Evolutionary conservation across 2,888 invertebrate genomes (phyloP).

Genomic region (Xylophagus ater): DNA sequence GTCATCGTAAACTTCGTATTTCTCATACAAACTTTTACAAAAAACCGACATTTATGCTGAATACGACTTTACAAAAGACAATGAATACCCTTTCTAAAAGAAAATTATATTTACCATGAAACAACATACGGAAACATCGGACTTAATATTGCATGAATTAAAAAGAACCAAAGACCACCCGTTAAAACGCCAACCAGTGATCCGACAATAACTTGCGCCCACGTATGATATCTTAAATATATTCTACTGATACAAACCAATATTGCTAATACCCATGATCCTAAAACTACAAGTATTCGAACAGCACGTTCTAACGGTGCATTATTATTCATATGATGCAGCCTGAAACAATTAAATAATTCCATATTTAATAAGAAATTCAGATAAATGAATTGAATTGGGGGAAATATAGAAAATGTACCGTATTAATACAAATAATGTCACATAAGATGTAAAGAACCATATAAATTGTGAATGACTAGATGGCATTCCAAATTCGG

Average conservation of each 20-base stretch:
- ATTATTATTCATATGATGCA: slow-evolving; percentile 73
- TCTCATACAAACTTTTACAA: too few relatives aligned
- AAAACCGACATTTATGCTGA: too few relatives aligned
- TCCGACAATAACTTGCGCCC: slow-evolving; percentile 71
- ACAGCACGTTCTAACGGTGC: slow-evolving; percentile 65
- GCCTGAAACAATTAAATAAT: slow-evolving; percentile 47
- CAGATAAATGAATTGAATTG: slow-evolving; percentile 6
- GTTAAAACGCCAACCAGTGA: slow-evolving; percentile 59
- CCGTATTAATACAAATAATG: slow-evolving; percentile 79
- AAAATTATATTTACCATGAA: slow-evolving; percentile 57
- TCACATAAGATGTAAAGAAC: slow-evolving; percentile 78
- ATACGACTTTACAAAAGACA: too few relatives aligned
- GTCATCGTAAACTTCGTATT: too few relatives aligned
- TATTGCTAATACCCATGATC: slow-evolving; percentile 47
- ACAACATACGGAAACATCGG: slow-evolving; percentile 77
- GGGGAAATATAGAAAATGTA: slow-evolving; percentile 35
- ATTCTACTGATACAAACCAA: slow-evolving; percentile 61
- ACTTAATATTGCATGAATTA: slow-evolving; percentile 69
- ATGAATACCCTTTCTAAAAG: not conserved
- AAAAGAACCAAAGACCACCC: slow-evolving; percentile 70
- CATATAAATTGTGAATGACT: slow-evolving; percentile 85
- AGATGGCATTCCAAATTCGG: slow-evolving; percentile 85
- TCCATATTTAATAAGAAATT: slow-evolving; percentile 3
- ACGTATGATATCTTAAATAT: slow-evolving; percentile 78
- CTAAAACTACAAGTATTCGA: slow-evolving; percentile 52